phyloP scores from a whole-genome alignment of 2,797 vertebrate species.

The Gouania willdenowi region DNA sequence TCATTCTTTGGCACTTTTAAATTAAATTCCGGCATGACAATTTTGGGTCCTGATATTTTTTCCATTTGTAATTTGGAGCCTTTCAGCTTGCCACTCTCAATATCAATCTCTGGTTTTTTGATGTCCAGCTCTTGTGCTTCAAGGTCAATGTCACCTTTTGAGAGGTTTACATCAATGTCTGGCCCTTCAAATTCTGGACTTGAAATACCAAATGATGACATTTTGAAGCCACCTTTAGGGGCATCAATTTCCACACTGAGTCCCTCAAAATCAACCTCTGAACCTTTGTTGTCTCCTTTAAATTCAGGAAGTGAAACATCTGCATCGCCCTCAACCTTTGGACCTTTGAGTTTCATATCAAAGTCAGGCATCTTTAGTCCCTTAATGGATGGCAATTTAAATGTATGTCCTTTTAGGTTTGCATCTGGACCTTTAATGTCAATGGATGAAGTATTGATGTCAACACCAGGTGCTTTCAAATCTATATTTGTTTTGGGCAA shows the following conservation, averaged over 20 bases:
- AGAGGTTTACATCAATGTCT: conserved; percentile 16
- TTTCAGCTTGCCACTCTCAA: too few species aligned
- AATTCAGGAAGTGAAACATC: conserved; percentile 29
- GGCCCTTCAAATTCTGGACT: conserved; percentile 5
- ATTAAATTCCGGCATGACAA: too few species aligned
- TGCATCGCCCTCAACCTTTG: conserved; percentile 30
- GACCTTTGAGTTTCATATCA: conserved; percentile 21
- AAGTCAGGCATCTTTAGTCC: not conserved
- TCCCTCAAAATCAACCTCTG: too few species aligned
- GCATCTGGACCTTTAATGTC: too few species aligned
- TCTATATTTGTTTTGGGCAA: too few species aligned
- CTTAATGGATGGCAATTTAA: conserved; percentile 7
- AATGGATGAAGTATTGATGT: too few species aligned
- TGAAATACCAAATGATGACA: conserved; percentile 11
- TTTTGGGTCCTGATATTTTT: conserved; percentile 36
- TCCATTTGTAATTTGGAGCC: not conserved
- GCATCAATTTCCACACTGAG: too few species aligned
- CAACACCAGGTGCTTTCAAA: too few species aligned
- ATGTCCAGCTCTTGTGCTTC: conserved; percentile 13
- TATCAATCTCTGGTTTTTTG: not conserved
- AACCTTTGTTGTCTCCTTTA: too few species aligned
- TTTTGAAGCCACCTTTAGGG: not conserved
- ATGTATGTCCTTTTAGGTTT: too few species aligned
- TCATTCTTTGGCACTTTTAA: too few species aligned
- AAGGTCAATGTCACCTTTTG: not conserved